Base-by-base conservation (phyloP, 2,888 invertebrate species). In the Neocrepidodera transversa region DNA sequence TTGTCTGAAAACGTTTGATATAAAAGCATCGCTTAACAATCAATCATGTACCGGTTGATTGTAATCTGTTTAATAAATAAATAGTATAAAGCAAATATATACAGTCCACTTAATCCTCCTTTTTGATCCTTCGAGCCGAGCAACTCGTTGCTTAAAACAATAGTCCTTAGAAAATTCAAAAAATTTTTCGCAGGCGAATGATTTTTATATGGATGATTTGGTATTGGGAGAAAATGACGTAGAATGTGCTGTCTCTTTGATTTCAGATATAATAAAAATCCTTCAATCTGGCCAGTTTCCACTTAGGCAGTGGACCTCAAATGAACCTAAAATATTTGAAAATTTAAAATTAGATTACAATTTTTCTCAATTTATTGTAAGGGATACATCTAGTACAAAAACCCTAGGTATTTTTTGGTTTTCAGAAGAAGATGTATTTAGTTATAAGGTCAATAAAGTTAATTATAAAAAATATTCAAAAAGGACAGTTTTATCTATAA, bases 171-270 rank as follows among this genome's bases (percentile, higher is more conserved):
- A 59, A 43, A 62, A 54, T 60, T 38, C 30, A 17, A 30, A 13
- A 8, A 23, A 7, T 6, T 58, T 43, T 43, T 64, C 60, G 20
- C 40, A 49, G 38, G 61, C 52, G n/a, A 47, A 49, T 0, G 50
- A 58, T 14, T 58, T 62, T 30, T 66, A 68, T 42, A 60, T 65
- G 40, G 63, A 65, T 28, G 64, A 64, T 40, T 32, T 64, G 26
- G 47, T 68, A 17, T 60, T 35, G 1, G 60, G 61, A n/a, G 52
- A 52, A 1, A 51, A 66, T 36, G 49, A 16, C 11, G 11, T 55
- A 40, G 52, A 66, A 14, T n/a, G 40, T 16, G 58, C 52, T 30
- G 50, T 49, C 2, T 14, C 42, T 16, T 30, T 62, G 13, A 42
- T 30, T 20, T 6, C 60, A 11, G 32, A 56, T 10, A 49, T 58